Evolutionary conservation across 64 coral and sea anemone genomes (phyloP), one percentile per base, ranked within the genome.

Genomic region (Cladopsammia gracilis): DNA sequence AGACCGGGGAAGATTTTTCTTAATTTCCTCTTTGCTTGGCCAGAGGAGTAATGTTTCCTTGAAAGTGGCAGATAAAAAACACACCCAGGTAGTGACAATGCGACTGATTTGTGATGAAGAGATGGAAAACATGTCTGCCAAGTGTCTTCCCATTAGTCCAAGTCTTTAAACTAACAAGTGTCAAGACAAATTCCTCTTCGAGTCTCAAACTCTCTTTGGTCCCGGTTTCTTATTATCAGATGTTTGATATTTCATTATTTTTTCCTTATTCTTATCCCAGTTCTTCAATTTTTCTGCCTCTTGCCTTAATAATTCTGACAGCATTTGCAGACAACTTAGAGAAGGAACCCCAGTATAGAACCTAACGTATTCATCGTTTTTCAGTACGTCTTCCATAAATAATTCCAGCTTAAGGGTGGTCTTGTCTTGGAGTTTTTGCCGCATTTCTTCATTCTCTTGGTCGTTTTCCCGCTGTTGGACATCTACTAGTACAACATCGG

Each of bases 201-300:
- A 69, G 61, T 19, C n/a, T 64, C 61, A 64, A 64, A 64, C 61
- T 64, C 61, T 64, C 61, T 64, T 64, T 64, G 61, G 61, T 64
- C 89, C 78, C 52, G 89, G 22, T 71, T 91, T 91, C 78, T 47
- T 83, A 9, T 82, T 91, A 10, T 64, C 77, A 10, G 53, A 79
- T 48, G 48, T 83, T 82, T 83, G 64, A 73, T 73, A 83, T 52
- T 81, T 70, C 89, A 91, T 73, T 82, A 66, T 91, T 91, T 91
- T 85, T 14, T 53, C 68, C 22, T 92, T 85, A 46, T 92, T 92
- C 46, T 60, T 92, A 49, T 92, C 90, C 90, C 90, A 92, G 81
- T 92, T 86, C n/a, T 92, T 92, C 2, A 86, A 48, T 50, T 85
- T 70, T 48, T 86, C 48, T 75, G 57, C 81, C 50, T 57, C 57